Base-by-base conservation (phyloP, 92 coral and sea anemone species). In the Umimayanthus chanpuru region DNA sequence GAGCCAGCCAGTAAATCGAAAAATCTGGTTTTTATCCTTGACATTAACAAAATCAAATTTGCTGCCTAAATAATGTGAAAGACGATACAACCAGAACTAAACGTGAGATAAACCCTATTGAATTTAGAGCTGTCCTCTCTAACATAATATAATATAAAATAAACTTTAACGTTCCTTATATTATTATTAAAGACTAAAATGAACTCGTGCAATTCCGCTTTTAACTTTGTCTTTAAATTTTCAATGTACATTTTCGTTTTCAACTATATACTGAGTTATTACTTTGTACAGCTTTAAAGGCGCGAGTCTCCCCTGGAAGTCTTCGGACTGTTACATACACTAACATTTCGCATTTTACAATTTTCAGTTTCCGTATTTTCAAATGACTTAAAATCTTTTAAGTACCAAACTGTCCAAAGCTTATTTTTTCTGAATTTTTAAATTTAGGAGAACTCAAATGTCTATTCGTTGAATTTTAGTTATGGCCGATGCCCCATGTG, bases 381-480 rank as follows among this genome's bases (percentile, higher is more conserved):
- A 53, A 53, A 15, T 53, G 18, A 53, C 58, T 7, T 47, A 47
- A 47, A 47, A 47, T 47, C 50, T 47, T 47, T 32, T 47, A 47
- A 47, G 58, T 53, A 53, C 58, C 58, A 73, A 32, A 1, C 36
- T 32, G 36, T 32, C 36, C 36, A 32, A 32, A 32, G 36, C 36
- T 32, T 43, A 32, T 30, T 73, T 73, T 28, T 21, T 73, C 25
- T 30, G 43, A 15, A 73, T 23, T 40, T 71, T 3, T 2, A 72
- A 72, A 72, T 0, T 72, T 28, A 28, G 18, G 38, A 29, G 23
- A 39, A 12, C 23, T 67, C 71, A 83, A 25, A 83, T 83, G 79
- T 83, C 87, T 40, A 73, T 83, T 83, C 87, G 56, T 53, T 83
- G 87, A 49, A 83, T 47, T 70, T 73, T 83, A 10, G 87, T 83